phyloP scores from a whole-genome alignment of 1,140 invertebrate species.

The Dendroctonus ponderosae region DNA sequence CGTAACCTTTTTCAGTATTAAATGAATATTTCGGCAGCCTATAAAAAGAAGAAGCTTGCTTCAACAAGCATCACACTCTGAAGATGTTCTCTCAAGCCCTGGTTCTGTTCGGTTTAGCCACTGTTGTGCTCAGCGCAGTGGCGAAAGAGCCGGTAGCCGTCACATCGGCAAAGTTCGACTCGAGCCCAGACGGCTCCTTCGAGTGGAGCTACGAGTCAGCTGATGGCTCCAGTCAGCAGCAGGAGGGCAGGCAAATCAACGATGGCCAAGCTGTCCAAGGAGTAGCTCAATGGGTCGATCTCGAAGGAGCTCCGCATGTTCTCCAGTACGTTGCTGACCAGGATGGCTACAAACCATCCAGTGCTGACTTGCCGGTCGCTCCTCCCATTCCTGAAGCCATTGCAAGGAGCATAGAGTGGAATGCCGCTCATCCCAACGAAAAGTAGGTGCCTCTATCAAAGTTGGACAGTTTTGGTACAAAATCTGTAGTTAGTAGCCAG shows the following conservation, averaged over 20 bases:
- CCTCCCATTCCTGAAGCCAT: slow-evolving; percentile 57
- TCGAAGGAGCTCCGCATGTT: slow-evolving; percentile 59
- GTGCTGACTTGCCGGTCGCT: slow-evolving; percentile 59
- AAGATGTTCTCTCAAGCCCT: too few relatives aligned
- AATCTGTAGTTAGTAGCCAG: too few relatives aligned
- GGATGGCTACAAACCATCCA: slow-evolving; percentile 58
- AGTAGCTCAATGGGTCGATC: slow-evolving; percentile 64
- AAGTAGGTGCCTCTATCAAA: not conserved
- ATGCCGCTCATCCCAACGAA: slow-evolving; percentile 48
- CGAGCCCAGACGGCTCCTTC: slow-evolving; percentile 17
- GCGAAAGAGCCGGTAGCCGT: slow-evolving; percentile 12
- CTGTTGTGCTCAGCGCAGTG: not conserved
- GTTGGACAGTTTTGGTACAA: too few relatives aligned
- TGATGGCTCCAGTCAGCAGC: slow-evolving; percentile 21
- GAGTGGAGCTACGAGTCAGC: slow-evolving; percentile 21
- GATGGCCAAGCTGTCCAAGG: slow-evolving; percentile 61
- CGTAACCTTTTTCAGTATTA: too few relatives aligned
- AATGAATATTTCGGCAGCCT: too few relatives aligned
- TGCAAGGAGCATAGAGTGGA: slow-evolving; percentile 53
- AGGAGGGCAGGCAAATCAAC: slow-evolving; percentile 43
- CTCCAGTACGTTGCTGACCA: slow-evolving; percentile 61
- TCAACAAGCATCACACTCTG: too few relatives aligned
- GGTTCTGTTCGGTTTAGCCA: slow-evolving; percentile 5
- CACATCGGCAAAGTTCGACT: slow-evolving; percentile 4
- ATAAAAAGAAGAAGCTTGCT: too few relatives aligned